Conservation (phyloP, 2,888 invertebrate species). For the Ethmia dodecea region DNA sequence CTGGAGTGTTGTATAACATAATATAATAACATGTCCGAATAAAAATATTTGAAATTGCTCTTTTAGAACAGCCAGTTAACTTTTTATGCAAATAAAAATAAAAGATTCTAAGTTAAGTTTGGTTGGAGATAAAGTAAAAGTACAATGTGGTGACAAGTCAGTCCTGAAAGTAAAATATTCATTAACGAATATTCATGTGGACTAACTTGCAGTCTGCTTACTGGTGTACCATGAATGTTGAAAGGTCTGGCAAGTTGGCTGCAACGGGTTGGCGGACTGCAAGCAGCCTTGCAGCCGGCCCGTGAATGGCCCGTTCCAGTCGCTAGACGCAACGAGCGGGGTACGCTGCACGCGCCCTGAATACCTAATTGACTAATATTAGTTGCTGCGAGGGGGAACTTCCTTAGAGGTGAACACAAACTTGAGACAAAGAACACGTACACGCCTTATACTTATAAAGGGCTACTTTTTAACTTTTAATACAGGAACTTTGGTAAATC, state of each 20-base stretch:
- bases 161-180: too few relatives aligned
- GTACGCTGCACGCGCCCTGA: constrained; percentile 62
- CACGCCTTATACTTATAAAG: constrained; percentile 50
- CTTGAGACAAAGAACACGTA: constrained; percentile 72
- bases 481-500: constrained; percentile 36
- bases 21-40: too few relatives aligned
- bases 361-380: constrained; percentile 76
- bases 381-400: constrained; percentile 63
- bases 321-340: constrained; percentile 26
- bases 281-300: too few relatives aligned
- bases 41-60: too few relatives aligned
- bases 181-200: background rate
- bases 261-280: too few relatives aligned
- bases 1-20: constrained; percentile 67
- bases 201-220: background rate
- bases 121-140: too few relatives aligned
- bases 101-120: too few relatives aligned
- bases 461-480: constrained; percentile 63
- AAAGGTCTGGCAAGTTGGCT: too few relatives aligned
- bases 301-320: constrained; percentile 6
- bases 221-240: too few relatives aligned
- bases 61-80: too few relatives aligned
- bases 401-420: constrained; percentile 66
- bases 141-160: too few relatives aligned
- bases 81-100: too few relatives aligned